Base-by-base conservation (phyloP, 2,888 invertebrate species). In the Incurvaria masculella region DNA sequence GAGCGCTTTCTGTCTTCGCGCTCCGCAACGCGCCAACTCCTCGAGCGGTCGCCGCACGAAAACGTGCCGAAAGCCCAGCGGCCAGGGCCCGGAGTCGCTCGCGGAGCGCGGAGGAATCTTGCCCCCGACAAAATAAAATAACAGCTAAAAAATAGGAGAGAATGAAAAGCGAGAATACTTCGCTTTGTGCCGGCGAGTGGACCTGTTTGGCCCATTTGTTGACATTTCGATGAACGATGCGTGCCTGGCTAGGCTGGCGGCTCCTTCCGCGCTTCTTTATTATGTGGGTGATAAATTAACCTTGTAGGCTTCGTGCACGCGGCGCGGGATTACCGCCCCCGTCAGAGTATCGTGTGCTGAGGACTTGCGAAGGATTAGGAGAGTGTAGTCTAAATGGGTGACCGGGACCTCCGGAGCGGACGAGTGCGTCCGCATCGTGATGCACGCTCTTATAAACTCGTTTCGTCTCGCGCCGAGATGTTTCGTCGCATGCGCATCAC, bases 201-300 rank as follows among this genome's bases (percentile, higher is more conserved):
- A 33, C 11, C 33, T 6, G 23, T 33, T 33, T 33, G 33, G 14
- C 8, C 33, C 11, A 33, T 64, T 62, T 66, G 68, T 68, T 68
- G 68, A 67, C 68, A 68, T 61, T 64, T 60, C 57, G 61, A 62
- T 58, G 60, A 59, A 55, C 57, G 59, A 61, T 59, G 57, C 23
- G 5, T 23, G n/a, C n/a, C 60, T 60, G 60, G 64, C 60, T 59
- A 59, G 57, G 56, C 52, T 54, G 59, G 56, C 53, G 49, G 46
- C 44, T 52, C 55, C 59, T 56, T 53, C 55, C 60, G 59, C 64
- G 62, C 59, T 62, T 64, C 67, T 69, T 72, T 68, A 70, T 70
- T 68, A 74, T 73, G 72, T 73, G 68, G 72, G 69, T 70, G 67
- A 65, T 72, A 74, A 76, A 78, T 75, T 72, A 75, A 72, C 64